Base-by-base conservation (phyloP, 2,888 invertebrate species). In the Gari tellinella region DNA sequence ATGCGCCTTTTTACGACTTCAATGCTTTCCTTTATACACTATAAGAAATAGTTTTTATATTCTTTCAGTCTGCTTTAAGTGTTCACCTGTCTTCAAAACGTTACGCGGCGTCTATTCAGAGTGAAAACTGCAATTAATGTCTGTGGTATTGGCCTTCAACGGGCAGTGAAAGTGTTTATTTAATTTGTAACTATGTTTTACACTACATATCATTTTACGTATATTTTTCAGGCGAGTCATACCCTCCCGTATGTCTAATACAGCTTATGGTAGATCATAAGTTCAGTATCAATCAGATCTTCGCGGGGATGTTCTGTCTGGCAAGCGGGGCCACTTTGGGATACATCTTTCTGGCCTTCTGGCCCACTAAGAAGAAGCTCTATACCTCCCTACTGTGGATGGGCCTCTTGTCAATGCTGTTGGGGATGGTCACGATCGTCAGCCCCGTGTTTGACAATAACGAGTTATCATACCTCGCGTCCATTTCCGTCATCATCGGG, bases 361-460 rank as follows among this genome's bases (percentile, higher is more conserved):
- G 78, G 78, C 78, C 78, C 14, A n/a, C 21, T 3, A 66, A 51
- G 45, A 78, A 78, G 70, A 78, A 70, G 55, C 40, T 78, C 17
- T 73, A 78, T 40, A 63, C 67, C 17, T 51, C 70, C 19, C 31
- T 73, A 19, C 15, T 78, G 12, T 69, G 69, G 64, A 58, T 78
- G 66, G 78, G 78, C 0, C 3, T 57, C 23, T 26, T 67, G 15
- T 46, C 45, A n/a, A 17, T 78, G 56, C 15, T 73, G 2, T 51
- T 78, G 26, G 77, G 77, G 2, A 49, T 78, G 0, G n/a, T 78
- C 23, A 78, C 73, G 5, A 23, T 78, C 17, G 58, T 58, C 17
- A 15, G 72, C 2, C 77, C 77, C 10, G 66, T 73, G n/a, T 70
- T 69, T 25, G 38, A 31, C 15, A 52, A 21, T 1, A 37, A 52